A percentile compares a stretch with the other conserved stretches of the same genome.
phyloP scores from a whole-genome alignment of 1,140 invertebrate species.

The Bursaphelenchus mucronatus region DNA sequence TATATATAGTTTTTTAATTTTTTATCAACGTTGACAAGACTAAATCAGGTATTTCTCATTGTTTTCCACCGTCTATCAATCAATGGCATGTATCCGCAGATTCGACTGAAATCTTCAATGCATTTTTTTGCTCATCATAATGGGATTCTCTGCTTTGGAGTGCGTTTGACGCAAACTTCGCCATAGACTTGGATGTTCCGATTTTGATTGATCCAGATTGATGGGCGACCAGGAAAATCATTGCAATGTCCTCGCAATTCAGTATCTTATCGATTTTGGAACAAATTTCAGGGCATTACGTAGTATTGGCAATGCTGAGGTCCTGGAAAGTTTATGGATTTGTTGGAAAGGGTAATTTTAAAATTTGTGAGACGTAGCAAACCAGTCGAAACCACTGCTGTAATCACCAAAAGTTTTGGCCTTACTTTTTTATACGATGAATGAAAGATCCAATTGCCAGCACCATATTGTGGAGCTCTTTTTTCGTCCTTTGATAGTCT shows the following conservation, averaged over 20 bases:
- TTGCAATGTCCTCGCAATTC: conserved; percentile 67
- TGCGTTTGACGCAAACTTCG: conserved; percentile 72
- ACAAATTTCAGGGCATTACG: conserved; percentile 83
- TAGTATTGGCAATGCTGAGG: conserved; percentile 71
- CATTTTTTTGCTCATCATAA: conserved; percentile 74
- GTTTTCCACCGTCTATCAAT: conserved; percentile 60
- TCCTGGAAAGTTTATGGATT: too few relatives aligned
- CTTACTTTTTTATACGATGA: conserved; percentile 22
- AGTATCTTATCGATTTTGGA: conserved; percentile 96
- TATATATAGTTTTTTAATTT: too few relatives aligned
- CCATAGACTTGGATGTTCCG: conserved; percentile 72
- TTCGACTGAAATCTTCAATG: conserved; percentile 89
- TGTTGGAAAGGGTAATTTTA: too few relatives aligned
- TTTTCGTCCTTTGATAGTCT: conserved; percentile 4
- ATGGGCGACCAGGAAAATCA: conserved; percentile 39
- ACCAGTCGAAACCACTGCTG: too few relatives aligned
- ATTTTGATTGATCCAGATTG: conserved; percentile 62
- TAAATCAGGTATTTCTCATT: too few relatives aligned
- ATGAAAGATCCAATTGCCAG: conserved; percentile 37
- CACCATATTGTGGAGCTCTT: conserved; percentile 37
- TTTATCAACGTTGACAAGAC: too few relatives aligned
- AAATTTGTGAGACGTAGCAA: too few relatives aligned
- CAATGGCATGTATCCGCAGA: conserved; percentile 95
- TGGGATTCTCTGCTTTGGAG: conserved; percentile 5
- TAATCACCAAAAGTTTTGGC: too few relatives aligned